Conservation (phyloP, 2,113 vertebrate genomes). For the Notarius quadriscutis region DNA sequence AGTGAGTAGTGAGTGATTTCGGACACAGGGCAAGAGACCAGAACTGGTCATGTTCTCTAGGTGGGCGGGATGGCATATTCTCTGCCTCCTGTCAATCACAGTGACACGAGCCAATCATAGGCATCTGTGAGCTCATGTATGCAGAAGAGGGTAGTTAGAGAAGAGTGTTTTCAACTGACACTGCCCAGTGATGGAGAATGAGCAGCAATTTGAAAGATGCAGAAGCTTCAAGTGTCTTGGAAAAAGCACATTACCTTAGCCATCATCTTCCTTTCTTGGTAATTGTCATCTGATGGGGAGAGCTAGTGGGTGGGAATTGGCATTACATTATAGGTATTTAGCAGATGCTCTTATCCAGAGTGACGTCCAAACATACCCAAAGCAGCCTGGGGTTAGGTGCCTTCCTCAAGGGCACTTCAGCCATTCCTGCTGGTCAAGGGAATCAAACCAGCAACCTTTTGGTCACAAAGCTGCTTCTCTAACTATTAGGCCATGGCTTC, state of each 20-base stretch:
- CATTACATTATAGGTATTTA: no score
- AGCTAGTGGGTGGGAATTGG: background rate
- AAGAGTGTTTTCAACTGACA: no score
- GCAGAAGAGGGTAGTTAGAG: background rate
- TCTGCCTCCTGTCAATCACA: background rate
- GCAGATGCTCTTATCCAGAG: no score
- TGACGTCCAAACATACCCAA: no score
- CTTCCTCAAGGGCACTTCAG: no score
- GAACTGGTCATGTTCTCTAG: background rate
- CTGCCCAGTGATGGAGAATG: background rate
- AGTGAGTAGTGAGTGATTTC: no score
- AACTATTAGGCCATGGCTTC: no score
- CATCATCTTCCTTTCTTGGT: no score
- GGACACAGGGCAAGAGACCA: background rate
- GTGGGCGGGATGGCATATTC: background rate
- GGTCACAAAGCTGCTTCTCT: no score
- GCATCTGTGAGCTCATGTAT: background rate
- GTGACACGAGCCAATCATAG: background rate
- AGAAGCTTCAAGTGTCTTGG: background rate
- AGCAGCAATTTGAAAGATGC: background rate
- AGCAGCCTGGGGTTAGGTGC: no score
- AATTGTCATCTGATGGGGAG: background rate
- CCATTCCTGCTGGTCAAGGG: no score
- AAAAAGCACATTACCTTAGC: background rate
- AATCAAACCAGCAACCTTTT: no score